Percentiles rank a stretch among this genome's conserved stretches.
Conservation (phyloP, 2,888 invertebrate species). For the Plebejus anna region DNA sequence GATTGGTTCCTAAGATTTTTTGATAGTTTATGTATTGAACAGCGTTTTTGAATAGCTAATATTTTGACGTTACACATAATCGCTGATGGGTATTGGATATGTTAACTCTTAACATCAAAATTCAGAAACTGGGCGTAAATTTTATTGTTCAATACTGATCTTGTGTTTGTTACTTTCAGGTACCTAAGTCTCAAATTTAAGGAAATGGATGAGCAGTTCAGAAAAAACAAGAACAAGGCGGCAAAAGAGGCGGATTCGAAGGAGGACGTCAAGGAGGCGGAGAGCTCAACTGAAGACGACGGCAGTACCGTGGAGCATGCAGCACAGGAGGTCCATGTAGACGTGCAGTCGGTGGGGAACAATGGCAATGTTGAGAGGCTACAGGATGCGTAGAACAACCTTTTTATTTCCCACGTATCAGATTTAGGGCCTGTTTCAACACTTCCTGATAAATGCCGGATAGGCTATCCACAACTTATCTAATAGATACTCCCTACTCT, state of each 20-base stretch:
- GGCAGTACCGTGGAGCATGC: slow-evolving; percentile 40
- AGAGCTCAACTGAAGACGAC: slow-evolving; percentile 29
- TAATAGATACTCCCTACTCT: too few relatives aligned
- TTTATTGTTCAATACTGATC: not conserved
- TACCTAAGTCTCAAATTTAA: slow-evolving; percentile 91
- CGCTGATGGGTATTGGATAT: too few relatives aligned
- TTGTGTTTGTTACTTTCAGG: slow-evolving; percentile 60
- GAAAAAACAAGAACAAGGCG: slow-evolving; percentile 81
- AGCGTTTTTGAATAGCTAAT: too few relatives aligned
- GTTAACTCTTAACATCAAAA: too few relatives aligned
- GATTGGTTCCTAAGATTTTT: too few relatives aligned
- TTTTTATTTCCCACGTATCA: too few relatives aligned
- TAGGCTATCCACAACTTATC: too few relatives aligned
- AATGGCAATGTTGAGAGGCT: slow-evolving; percentile 69
- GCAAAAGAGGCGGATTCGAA: slow-evolving; percentile 48
- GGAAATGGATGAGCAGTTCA: slow-evolving; percentile 91
- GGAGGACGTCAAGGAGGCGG: slow-evolving; percentile 32
- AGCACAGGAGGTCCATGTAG: slow-evolving; percentile 60
- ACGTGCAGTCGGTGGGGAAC: slow-evolving; percentile 60
- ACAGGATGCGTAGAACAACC: slow-evolving; percentile 43
- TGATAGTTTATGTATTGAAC: too few relatives aligned
- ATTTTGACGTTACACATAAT: too few relatives aligned
- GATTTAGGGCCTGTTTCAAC: too few relatives aligned
- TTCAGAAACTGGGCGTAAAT: too few relatives aligned
- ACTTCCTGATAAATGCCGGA: too few relatives aligned